Percentiles rank a stretch among this genome's conserved stretches.
Conservation (phyloP, 2,113 vertebrate species). For the Trichomycterus rosablanca region DNA sequence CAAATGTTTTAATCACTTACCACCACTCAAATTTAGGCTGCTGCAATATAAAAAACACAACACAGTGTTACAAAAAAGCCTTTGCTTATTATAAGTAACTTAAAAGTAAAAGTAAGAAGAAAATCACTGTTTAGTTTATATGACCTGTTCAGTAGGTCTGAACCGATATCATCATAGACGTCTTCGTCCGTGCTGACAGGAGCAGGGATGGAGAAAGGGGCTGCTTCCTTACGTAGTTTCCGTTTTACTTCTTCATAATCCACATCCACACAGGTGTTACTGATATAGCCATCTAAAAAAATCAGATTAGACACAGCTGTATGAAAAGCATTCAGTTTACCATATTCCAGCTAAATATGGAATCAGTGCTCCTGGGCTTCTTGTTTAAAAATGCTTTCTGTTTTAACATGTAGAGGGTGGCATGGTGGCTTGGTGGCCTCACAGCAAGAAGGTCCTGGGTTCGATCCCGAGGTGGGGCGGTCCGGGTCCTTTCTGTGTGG, state of each 20-base stretch:
- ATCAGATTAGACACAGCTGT: neutral
- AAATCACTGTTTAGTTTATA: neutral
- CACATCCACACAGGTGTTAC: conserved; percentile 65
- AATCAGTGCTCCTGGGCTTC: too few relatives aligned
- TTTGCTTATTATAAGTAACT: neutral
- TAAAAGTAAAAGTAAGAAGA: too few relatives aligned
- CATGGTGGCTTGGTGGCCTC: too few relatives aligned
- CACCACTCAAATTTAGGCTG: conserved; percentile 54
- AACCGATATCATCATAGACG: conserved; percentile 42
- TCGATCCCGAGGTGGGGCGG: too few relatives aligned
- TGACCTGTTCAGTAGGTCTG: conserved; percentile 53
- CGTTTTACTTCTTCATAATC: conserved; percentile 68
- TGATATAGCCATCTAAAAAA: conserved; percentile 64
- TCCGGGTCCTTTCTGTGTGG: too few relatives aligned
- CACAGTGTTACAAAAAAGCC: conserved; percentile 11
- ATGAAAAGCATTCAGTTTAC: too few relatives aligned
- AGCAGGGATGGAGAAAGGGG: conserved; percentile 20
- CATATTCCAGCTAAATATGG: too few relatives aligned
- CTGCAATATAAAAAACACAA: conserved; percentile 43
- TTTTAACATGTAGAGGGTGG: too few relatives aligned
- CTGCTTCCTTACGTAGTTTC: conserved; percentile 25
- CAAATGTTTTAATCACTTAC: conserved; percentile 48
- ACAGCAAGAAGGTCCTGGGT: too few relatives aligned
- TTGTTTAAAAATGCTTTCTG: too few relatives aligned
- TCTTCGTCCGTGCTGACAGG: conserved; percentile 33